These are phyloP conservation scores for Caenorhabditis latens DNA, from an alignment of 1,140 invertebrate genomes.

Conservation along the genomic window DNA sequence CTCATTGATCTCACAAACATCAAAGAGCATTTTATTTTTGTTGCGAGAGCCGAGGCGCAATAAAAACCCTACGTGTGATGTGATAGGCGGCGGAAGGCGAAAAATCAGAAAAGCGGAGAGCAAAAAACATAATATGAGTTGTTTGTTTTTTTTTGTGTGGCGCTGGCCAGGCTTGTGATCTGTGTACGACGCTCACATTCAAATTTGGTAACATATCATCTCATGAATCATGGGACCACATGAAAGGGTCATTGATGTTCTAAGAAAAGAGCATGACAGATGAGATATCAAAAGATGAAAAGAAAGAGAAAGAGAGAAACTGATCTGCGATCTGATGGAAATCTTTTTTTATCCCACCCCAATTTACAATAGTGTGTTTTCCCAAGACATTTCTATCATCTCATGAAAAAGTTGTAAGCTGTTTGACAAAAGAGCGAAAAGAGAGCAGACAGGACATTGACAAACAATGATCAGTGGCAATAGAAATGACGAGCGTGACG, in stretches of 20 bases:
- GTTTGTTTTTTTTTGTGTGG: not conserved
- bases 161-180: not conserved
- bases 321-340: constrained; percentile 2
- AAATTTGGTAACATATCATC: not conserved
- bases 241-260: not conserved
- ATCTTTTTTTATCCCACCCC: constrained; percentile 2
- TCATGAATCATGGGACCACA: not conserved
- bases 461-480: constrained; percentile 53
- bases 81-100: not conserved
- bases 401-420: not conserved
- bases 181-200: not conserved
- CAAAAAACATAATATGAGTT: constrained; percentile 25
- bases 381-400: constrained; percentile 5
- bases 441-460: constrained; percentile 10
- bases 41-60: not conserved
- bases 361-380: constrained; percentile 12
- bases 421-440: constrained; percentile 34
- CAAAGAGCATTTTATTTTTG: constrained; percentile 50
- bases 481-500: constrained; percentile 11
- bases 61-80: constrained; percentile 18
- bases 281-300: not conserved
- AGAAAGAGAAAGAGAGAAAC: not conserved
- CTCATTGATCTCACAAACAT: constrained; percentile 46
- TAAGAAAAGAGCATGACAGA: not conserved
- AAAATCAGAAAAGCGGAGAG: constrained; percentile 34